Evolutionary conservation across 2,797 vertebrate genomes (phyloP).

Genomic region (Notamacropus eugenii): DNA sequence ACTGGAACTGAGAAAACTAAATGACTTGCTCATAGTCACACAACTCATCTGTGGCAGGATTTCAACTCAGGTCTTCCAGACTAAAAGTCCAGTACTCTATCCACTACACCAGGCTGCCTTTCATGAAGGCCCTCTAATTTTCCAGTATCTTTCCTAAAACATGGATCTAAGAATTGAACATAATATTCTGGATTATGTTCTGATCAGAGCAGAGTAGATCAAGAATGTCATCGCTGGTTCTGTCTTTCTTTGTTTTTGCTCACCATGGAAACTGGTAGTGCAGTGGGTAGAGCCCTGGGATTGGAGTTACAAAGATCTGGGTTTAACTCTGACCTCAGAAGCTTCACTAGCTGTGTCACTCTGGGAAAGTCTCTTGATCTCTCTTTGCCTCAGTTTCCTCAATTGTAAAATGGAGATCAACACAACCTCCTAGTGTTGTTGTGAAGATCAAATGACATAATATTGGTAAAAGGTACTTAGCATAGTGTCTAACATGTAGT

Average conservation of each 20-base stretch:
- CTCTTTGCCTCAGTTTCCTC: background rate
- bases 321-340: background rate
- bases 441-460: background rate
- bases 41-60: background rate
- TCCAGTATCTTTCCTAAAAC: background rate
- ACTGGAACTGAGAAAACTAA: too few species aligned
- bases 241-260: background rate
- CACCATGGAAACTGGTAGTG: background rate
- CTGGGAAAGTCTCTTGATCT: background rate
- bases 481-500: background rate
- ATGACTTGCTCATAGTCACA: background rate
- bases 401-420: background rate
- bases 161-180: background rate
- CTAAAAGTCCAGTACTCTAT: background rate
- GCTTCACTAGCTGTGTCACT: background rate
- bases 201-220: background rate
- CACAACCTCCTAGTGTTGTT: background rate
- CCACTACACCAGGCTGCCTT: too few species aligned
- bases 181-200: background rate
- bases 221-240: background rate
- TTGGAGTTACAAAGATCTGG: background rate
- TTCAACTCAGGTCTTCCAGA: background rate
- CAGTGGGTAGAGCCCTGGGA: background rate
- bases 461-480: background rate
- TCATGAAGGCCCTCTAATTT: background rate